Evolutionary conservation across 2,888 invertebrate species (phyloP).

Genomic region (Micoletzkya japonica): DNA sequence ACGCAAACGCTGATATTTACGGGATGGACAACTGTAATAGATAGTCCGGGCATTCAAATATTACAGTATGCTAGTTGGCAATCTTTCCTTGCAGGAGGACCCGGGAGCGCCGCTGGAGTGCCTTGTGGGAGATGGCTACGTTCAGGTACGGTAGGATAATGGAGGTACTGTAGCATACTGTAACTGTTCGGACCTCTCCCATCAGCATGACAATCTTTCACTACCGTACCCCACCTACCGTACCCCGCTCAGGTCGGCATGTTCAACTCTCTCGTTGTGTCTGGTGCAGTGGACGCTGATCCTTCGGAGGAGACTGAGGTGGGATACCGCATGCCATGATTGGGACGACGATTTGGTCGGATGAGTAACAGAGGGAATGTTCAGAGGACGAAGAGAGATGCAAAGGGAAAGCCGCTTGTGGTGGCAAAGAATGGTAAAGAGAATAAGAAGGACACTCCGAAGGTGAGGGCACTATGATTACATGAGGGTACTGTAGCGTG

Average conservation of each 20-base stretch:
- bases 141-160: constrained; percentile 7
- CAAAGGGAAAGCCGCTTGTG: not conserved
- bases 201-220: too few relatives aligned
- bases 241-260: constrained; percentile 18
- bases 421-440: not conserved
- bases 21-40: too few relatives aligned
- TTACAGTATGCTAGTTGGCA: not conserved
- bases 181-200: too few relatives aligned
- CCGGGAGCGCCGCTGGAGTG: constrained; percentile 25
- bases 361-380: not conserved
- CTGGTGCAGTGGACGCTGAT: too few relatives aligned
- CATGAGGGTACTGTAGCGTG: too few relatives aligned
- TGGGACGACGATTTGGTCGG: constrained; percentile 7
- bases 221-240: too few relatives aligned
- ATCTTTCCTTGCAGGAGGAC: constrained; percentile 3
- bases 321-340: too few relatives aligned
- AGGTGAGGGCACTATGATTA: not conserved
- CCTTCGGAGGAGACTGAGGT: too few relatives aligned
- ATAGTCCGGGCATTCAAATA: too few relatives aligned
- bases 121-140: constrained; percentile 14
- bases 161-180: too few relatives aligned
- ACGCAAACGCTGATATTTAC: too few relatives aligned
- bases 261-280: constrained; percentile 15
- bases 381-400: not conserved
- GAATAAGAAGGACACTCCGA: not conserved